Conservation (phyloP, 2,888 invertebrate genomes). For the Megamerina dolium region DNA sequence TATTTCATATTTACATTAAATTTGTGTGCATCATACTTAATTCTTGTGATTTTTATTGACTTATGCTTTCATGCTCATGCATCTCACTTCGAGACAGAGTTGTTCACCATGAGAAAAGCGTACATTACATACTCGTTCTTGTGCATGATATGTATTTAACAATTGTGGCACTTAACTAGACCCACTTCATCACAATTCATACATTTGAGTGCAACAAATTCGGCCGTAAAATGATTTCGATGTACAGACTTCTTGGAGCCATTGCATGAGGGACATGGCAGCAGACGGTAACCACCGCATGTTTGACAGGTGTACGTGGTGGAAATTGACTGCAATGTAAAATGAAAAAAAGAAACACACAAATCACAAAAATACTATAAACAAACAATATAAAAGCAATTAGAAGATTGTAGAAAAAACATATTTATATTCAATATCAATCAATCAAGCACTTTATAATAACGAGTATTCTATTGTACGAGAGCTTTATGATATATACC, state of each 20-base stretch:
- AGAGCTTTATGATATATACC: not conserved
- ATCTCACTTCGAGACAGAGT: no score
- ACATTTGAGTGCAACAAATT: constrained; percentile 88
- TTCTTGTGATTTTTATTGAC: no score
- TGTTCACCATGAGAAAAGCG: no score
- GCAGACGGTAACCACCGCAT: constrained; percentile 87
- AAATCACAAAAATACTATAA: not conserved
- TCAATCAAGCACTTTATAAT: not conserved
- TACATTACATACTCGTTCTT: no score
- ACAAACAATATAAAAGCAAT: not conserved
- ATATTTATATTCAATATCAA: not conserved
- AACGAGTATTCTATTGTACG: not conserved
- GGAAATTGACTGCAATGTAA: constrained; percentile 70
- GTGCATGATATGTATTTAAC: no score
- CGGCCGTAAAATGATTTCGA: constrained; percentile 88
- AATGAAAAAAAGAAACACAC: constrained; percentile 21
- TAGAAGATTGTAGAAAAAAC: not conserved
- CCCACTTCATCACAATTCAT: constrained; percentile 96
- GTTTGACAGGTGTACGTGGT: constrained; percentile 76
- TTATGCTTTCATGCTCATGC: no score
- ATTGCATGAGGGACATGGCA: constrained; percentile 87
- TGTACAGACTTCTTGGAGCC: constrained; percentile 95
- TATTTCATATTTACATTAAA: no score
- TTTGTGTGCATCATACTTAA: no score
- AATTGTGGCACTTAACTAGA: constrained; percentile 79